phyloP scores from a whole-genome alignment of 2,888 invertebrate species.

The Cerceris ruficornis region DNA sequence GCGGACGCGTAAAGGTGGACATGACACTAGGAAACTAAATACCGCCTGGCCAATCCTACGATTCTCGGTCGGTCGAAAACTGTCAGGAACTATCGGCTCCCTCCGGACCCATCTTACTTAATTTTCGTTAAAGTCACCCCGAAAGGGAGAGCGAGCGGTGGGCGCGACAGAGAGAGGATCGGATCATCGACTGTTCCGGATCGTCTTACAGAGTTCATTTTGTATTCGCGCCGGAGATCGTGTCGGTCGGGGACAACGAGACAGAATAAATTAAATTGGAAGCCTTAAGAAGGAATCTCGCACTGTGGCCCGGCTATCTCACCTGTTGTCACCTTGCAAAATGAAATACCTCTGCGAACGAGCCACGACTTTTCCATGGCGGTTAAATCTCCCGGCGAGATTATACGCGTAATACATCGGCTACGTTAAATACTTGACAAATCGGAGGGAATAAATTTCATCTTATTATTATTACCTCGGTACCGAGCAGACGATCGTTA shows the following conservation, averaged over 20 bases:
- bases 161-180: slow-evolving; percentile 47
- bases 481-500: background rate
- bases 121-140: slow-evolving; percentile 70
- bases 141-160: no score
- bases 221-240: slow-evolving; percentile 34
- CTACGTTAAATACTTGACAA: background rate
- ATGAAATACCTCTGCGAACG: no score
- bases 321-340: background rate
- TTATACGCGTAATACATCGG: background rate
- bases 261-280: slow-evolving; percentile 25
- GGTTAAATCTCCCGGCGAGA: no score
- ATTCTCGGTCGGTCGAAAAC: slow-evolving; percentile 67
- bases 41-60: slow-evolving; percentile 62
- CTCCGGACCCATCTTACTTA: slow-evolving; percentile 75
- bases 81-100: slow-evolving; percentile 73
- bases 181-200: slow-evolving; percentile 66
- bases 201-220: slow-evolving; percentile 58
- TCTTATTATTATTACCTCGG: background rate
- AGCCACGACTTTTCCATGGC: no score
- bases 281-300: background rate
- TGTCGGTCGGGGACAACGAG: slow-evolving; percentile 24
- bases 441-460: background rate
- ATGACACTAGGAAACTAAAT: slow-evolving; percentile 80
- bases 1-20: slow-evolving; percentile 80
- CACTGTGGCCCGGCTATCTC: background rate